A percentile compares a stretch with the other conserved stretches of the same genome.
Conservation (phyloP, 2,888 invertebrate genomes). For the Zygothrica quintamaculata region DNA sequence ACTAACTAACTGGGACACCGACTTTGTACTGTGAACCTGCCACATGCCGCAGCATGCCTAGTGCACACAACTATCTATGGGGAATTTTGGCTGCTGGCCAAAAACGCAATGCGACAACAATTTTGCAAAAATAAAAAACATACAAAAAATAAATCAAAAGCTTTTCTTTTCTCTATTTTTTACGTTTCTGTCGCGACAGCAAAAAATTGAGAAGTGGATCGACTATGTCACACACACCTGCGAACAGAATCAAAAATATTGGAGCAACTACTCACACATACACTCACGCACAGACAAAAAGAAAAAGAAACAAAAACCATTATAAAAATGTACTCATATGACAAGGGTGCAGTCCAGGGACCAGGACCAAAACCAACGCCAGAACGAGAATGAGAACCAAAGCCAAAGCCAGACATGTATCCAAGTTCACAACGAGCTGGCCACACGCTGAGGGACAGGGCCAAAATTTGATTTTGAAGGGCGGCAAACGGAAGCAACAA, state of each 20-base stretch:
- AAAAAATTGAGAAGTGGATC: slow-evolving; percentile 45
- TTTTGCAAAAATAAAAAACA: slow-evolving; percentile 24
- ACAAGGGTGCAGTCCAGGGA: slow-evolving; percentile 48
- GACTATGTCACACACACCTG: slow-evolving; percentile 49
- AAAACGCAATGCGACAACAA: slow-evolving; percentile 61
- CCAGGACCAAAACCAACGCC: neutral
- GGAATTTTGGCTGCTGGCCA: slow-evolving; percentile 59
- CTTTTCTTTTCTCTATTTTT: slow-evolving; percentile 18
- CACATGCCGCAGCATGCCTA: slow-evolving; percentile 19
- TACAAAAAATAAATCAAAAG: slow-evolving; percentile 56
- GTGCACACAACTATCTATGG: neutral
- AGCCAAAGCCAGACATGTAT: neutral
- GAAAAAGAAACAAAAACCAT: slow-evolving; percentile 29
- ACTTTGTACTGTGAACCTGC: slow-evolving; percentile 56
- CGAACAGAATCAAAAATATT: slow-evolving; percentile 64
- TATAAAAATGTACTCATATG: slow-evolving; percentile 21
- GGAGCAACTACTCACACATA: slow-evolving; percentile 48
- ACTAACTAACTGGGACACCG: slow-evolving; percentile 43
- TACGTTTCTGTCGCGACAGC: slow-evolving; percentile 39
- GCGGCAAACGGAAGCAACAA: slow-evolving; percentile 64
- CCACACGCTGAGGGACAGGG: neutral
- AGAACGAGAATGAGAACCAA: neutral
- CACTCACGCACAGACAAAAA: slow-evolving; percentile 31
- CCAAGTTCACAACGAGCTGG: neutral
- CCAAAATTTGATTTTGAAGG: slow-evolving; percentile 24